Percentiles rank a stretch among this genome's conserved stretches.
These are phyloP conservation scores for Pocillopora verrucosa DNA, from an alignment of 64 coral and sea anemone species.

Conservation along the genomic window DNA sequence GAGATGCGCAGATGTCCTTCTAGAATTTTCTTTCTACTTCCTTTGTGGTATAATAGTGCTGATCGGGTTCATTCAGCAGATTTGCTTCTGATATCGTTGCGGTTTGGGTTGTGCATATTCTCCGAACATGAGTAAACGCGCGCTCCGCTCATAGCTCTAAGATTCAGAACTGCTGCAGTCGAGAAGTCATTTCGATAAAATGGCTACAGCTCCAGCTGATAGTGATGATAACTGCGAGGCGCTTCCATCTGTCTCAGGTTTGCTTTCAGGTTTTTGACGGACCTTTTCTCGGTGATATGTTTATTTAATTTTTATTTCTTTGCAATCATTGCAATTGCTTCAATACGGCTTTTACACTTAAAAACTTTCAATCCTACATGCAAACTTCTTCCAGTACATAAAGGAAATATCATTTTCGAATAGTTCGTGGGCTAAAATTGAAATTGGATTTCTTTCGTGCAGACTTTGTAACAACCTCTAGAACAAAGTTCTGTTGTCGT, in stretches of 20 bases:
- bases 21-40: background rate
- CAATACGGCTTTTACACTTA: no score
- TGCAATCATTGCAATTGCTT: no score
- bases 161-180: background rate
- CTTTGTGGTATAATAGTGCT: background rate
- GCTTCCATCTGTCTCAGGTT: background rate
- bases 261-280: background rate
- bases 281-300: background rate
- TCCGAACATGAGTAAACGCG: background rate
- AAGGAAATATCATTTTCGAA: no score
- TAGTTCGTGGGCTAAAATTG: no score
- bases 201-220: background rate
- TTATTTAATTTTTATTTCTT: background rate
- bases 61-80: background rate
- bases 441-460: no score
- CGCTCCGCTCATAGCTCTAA: background rate
- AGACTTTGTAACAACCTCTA: no score
- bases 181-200: background rate
- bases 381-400: no score
- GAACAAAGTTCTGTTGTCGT: no score
- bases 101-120: background rate
- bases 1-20: constrained; percentile 12
- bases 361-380: no score
- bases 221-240: background rate
- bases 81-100: background rate